Evolutionary conservation across 2,113 vertebrate species (phyloP).

Genomic region (Numida meleagris): DNA sequence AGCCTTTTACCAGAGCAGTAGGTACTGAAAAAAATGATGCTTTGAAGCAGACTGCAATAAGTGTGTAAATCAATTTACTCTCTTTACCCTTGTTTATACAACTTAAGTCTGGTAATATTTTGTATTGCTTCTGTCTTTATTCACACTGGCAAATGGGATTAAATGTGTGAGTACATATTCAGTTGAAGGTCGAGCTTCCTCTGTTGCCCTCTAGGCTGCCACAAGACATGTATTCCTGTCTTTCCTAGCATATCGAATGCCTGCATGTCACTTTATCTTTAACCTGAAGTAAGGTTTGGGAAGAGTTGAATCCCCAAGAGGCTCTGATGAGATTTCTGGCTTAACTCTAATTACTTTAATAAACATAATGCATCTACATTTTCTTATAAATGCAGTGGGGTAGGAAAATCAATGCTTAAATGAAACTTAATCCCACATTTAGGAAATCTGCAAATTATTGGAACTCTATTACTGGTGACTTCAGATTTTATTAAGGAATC

Average conservation of each 20-base stretch:
- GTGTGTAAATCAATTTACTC: not conserved
- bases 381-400: not conserved
- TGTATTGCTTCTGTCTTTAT: not conserved
- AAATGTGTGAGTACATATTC: not conserved
- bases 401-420: not conserved
- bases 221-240: not conserved
- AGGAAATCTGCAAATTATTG: not conserved
- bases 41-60: not conserved
- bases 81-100: not conserved
- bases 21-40: not conserved
- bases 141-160: not conserved
- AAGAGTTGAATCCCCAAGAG: not conserved
- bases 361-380: slow-evolving; percentile 4
- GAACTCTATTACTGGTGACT: not conserved
- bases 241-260: not conserved
- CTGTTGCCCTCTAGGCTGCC: not conserved
- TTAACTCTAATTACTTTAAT: slow-evolving; percentile 1
- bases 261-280: not conserved
- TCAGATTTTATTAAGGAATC: not conserved
- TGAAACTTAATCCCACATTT: not conserved
- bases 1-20: not conserved
- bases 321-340: not conserved
- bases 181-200: not conserved
- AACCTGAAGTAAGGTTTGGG: not conserved
- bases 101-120: not conserved